Percentiles rank a stretch among this genome's conserved stretches.
Conservation (phyloP, 2,797 vertebrate species). For the Clarias pachynema region DNA sequence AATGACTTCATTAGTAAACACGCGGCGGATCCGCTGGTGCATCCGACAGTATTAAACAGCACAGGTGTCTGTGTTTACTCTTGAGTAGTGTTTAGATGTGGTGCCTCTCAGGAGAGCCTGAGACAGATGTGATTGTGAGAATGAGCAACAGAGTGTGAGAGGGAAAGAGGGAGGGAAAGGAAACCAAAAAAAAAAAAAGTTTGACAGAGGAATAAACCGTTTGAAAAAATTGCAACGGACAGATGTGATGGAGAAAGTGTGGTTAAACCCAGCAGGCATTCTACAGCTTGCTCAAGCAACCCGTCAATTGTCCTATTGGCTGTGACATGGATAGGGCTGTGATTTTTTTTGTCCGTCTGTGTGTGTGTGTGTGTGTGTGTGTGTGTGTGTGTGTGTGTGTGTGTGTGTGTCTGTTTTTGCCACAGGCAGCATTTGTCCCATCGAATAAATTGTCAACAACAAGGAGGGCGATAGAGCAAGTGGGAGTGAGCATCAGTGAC, state of each 20-base stretch:
- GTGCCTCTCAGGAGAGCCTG: slow-evolving; percentile 60
- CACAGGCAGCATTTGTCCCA: too few relatives aligned
- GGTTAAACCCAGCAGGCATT: slow-evolving; percentile 27
- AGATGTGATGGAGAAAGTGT: slow-evolving; percentile 66
- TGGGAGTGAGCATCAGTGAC: too few relatives aligned
- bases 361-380: too few relatives aligned
- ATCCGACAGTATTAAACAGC: slow-evolving; percentile 39
- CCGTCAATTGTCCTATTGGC: slow-evolving; percentile 40
- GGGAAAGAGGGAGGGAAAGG: slow-evolving; percentile 8
- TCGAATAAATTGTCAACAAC: too few relatives aligned
- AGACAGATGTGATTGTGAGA: slow-evolving; percentile 68
- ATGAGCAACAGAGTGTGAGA: slow-evolving; percentile 34
- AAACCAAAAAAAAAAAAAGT: not conserved
- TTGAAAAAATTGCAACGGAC: slow-evolving; percentile 54
- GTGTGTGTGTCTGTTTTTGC: too few relatives aligned
- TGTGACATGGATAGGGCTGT: slow-evolving; percentile 18
- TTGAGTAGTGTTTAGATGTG: slow-evolving; percentile 38
- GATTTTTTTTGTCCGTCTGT: not conserved
- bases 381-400: too few relatives aligned
- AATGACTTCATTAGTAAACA: slow-evolving; percentile 47
- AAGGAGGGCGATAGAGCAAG: too few relatives aligned
- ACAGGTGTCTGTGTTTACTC: slow-evolving; percentile 51
- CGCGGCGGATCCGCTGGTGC: slow-evolving; percentile 25
- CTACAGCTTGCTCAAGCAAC: slow-evolving; percentile 29
- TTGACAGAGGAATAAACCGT: slow-evolving; percentile 55